Conservation (phyloP, 2,888 invertebrate genomes). For the Troilus luridus region DNA sequence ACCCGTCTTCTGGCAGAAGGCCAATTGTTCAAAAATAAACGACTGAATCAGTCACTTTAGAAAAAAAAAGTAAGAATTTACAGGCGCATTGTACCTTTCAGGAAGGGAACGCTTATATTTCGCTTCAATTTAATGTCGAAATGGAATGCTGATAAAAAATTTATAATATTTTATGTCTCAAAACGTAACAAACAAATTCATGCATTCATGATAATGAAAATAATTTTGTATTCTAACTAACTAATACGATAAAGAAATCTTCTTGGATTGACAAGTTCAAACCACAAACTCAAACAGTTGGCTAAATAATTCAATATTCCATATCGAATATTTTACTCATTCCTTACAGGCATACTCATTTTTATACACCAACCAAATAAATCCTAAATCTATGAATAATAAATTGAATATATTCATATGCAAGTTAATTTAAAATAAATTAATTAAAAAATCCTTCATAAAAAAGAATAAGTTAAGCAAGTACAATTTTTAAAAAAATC, state of each 20-base stretch:
- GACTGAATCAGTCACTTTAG: constrained; percentile 44
- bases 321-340: too few species aligned
- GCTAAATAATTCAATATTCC: too few species aligned
- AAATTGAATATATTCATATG: too few species aligned
- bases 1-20: constrained; percentile 21
- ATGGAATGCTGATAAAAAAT: not conserved
- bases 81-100: constrained; percentile 42
- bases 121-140: not conserved
- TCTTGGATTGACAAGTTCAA: too few species aligned
- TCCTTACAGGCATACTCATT: too few species aligned
- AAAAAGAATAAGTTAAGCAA: too few species aligned
- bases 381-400: too few species aligned
- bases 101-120: not conserved
- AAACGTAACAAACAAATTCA: not conserved
- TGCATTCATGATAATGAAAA: not conserved
- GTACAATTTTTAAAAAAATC: too few species aligned
- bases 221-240: not conserved
- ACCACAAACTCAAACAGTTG: too few species aligned
- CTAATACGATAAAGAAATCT: not conserved
- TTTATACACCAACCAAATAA: too few species aligned
- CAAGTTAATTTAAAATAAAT: too few species aligned
- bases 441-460: too few species aligned
- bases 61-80: constrained; percentile 40
- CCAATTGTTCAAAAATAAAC: constrained; percentile 46
- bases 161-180: not conserved